Base-by-base conservation (phyloP, 2,797 vertebrate genomes). In the Alcedo atthis region DNA sequence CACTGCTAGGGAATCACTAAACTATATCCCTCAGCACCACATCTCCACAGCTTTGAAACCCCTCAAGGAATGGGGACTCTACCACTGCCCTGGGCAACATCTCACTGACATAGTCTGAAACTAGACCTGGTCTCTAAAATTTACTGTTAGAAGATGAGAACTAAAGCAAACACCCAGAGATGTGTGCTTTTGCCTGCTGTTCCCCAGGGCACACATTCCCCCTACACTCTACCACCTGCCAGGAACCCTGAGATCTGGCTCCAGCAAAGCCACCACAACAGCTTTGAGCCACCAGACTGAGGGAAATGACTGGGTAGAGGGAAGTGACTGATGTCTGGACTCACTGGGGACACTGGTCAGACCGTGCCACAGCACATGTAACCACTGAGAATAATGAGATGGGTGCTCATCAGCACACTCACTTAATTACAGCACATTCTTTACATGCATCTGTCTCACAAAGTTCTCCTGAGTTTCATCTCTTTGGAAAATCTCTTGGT, bases 231-330 rank as follows among this genome's bases (percentile, higher is more conserved):
- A 5, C 26, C 5, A 2, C 55, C 62, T 8, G 55, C 26, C 22
- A 32, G 61, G 28, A 37, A 53, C 61, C 1, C 0, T 33, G 43
- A 57, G 57, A 20, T 26, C 62, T 55, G 55, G 21, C 42, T 62
- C 5, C 2, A 55, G 69, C 3, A 2, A 48, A 18, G 54, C 2
- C 2, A 9, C 59, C 8, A 1, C 1, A 0, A 76, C 15, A 14
- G 32, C 37, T 40, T 0, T 0, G 54, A 46, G 84, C 45, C 0
- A 1, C 53, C 2, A 3, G 46, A 46, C 28, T 1, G 0, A 57
- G 26, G 53, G 55, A 48, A 40, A 19, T 5, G 2, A 10, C 59
- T 1, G 2, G 3, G 24, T 11, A 33, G 19, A 53, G 28, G 28
- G 53, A 51, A 40, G 76, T 1, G 1, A 37, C 26, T 32, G 53